Evolutionary conservation across 23 tunicate genomes (phyloP).

Genomic region (Phallusia fumigata): DNA sequence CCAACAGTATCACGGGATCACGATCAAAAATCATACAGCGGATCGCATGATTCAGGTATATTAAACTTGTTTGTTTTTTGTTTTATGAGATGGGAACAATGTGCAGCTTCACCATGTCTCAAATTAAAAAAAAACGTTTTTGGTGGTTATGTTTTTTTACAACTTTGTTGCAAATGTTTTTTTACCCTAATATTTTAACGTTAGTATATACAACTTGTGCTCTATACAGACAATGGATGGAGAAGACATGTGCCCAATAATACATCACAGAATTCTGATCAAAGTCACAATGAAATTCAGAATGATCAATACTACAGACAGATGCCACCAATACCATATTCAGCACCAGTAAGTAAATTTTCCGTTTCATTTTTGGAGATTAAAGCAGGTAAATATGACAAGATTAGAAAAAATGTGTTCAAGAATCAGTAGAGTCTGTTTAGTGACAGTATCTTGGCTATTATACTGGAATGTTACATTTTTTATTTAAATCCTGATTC

Average conservation of each 20-base stretch:
- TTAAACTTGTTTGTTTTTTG: no score
- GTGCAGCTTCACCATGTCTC: no score
- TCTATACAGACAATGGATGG: background rate
- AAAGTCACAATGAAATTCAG: background rate
- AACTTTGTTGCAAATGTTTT: no score
- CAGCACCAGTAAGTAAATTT: background rate
- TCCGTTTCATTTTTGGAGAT: no score
- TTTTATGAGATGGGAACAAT: no score
- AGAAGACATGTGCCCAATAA: background rate
- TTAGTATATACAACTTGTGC: background rate
- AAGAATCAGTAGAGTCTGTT: no score
- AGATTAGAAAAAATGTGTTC: no score
- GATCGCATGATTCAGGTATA: background rate
- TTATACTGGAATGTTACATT: no score
- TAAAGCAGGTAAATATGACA: no score
- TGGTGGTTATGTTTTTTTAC: no score
- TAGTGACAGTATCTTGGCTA: no score
- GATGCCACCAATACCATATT: background rate
- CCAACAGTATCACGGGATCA: background rate
- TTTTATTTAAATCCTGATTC: background rate
- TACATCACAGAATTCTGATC: background rate
- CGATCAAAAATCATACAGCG: background rate
- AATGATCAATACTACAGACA: background rate
- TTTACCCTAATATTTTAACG: background rate
- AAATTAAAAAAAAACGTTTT: no score